Conservation (phyloP, 2,113 vertebrate species). For the Odocoileus hemionus region DNA sequence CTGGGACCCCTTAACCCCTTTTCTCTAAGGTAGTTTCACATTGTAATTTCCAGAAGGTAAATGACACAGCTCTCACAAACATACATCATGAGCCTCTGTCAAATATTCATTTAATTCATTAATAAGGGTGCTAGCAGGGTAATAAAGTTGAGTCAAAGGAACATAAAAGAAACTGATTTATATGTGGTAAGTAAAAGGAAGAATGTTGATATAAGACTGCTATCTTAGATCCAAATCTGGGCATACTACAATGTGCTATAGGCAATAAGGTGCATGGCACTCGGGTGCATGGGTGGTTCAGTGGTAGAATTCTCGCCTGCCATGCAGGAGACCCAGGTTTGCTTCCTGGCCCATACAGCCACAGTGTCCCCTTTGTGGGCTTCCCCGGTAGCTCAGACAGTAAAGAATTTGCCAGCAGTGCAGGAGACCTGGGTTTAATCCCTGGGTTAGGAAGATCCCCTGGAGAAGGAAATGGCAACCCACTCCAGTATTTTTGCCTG, state of each 20-base stretch:
- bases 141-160: neutral
- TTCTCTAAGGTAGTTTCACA: neutral
- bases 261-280: neutral
- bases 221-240: neutral
- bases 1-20: neutral
- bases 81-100: neutral
- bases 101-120: neutral
- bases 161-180: neutral
- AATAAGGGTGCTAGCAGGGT: neutral
- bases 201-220: neutral
- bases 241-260: neutral
- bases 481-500: neutral
- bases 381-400: neutral
- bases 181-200: neutral
- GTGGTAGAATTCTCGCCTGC: neutral
- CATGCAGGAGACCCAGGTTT: neutral
- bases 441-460: neutral
- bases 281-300: neutral
- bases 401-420: neutral
- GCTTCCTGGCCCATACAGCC: neutral
- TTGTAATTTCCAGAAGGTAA: neutral
- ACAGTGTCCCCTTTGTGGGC: neutral
- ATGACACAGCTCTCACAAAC: neutral
- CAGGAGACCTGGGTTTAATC: neutral
- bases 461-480: neutral